Conservation (phyloP, 2,113 vertebrate species). For the Phalacrocorax aristotelis region DNA sequence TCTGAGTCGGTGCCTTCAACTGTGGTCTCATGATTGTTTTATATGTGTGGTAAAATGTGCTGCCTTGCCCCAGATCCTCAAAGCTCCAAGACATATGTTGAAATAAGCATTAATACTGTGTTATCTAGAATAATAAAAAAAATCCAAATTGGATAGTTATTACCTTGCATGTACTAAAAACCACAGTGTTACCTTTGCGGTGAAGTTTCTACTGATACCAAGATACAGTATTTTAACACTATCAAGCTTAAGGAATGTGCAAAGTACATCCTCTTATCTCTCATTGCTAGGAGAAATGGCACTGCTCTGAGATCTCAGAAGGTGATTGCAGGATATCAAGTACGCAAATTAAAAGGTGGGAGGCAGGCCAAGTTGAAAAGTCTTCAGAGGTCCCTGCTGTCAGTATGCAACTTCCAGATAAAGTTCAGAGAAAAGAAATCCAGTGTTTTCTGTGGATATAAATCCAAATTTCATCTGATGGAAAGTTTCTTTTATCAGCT, state of each 20-base stretch:
- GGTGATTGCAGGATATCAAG: conserved; percentile 13
- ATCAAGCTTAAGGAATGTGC: not conserved
- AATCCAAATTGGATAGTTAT: not conserved
- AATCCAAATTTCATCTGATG: conserved; percentile 5
- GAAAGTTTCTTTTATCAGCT: not conserved
- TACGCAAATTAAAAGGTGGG: not conserved
- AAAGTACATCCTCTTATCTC: conserved; percentile 47
- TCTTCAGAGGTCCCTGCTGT: conserved; percentile 10
- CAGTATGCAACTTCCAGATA: conserved; percentile 25
- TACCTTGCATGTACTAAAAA: not conserved
- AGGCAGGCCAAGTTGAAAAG: not conserved
- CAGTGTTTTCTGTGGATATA: not conserved
- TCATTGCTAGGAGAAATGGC: conserved; percentile 9
- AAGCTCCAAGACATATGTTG: not conserved
- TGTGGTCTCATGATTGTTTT: not conserved
- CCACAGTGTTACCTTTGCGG: not conserved
- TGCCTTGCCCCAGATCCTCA: not conserved
- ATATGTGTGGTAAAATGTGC: not conserved
- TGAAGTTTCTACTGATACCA: not conserved
- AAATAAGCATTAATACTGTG: not conserved
- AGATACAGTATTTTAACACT: conserved; percentile 39
- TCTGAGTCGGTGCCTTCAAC: not conserved
- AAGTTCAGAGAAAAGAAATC: conserved; percentile 26
- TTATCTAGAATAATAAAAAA: not conserved
- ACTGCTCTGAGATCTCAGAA: not conserved